Evolutionary conservation across 2,888 invertebrate genomes (phyloP), one percentile per base, ranked within the genome.

Genomic region (Trissolcus japonicus): DNA sequence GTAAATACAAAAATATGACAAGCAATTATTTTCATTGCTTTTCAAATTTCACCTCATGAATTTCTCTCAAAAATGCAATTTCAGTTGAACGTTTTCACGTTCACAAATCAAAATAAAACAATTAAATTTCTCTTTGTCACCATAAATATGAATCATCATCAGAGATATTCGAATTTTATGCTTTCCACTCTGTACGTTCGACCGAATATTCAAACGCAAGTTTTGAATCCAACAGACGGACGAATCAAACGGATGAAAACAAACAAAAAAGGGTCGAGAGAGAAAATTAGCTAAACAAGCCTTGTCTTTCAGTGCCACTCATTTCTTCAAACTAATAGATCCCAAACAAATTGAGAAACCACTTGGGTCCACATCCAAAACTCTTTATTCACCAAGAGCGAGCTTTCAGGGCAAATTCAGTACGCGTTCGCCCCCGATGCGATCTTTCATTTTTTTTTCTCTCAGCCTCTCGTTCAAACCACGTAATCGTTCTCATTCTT

Each of bases 401-500:
- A 35, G 35, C 35, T 7, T 11, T 35, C 1, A 35, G 51, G 54
- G 35, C 25, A 50, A 55, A 48, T 54, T 67, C 55, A 6, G 17
- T 51, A 4, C 19, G 51, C 16, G 9, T 0, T 35, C 35, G 35
- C 35, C 67, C 51, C 50, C 57, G 53, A 41, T 56, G 48, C 46
- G 41, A 65, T 68, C 59, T 74, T 48, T 9, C 51, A 51, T 21
- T 51, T 19, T 51, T 51, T 72, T 60, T 50, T 41, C 63, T 21
- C 40, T 62, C 65, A 63, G 66, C 72, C 65, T 78, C 35, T 35
- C 35, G 19, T 19, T 35, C 66, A 48, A 48, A 68, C 55, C 51
- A 62, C 80, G 80, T 66, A 73, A 79, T 79, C 79, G 79, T 79
- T 79, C 79, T 76, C 79, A 71, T 76, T 69, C 74, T 74, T 75